Conservation (phyloP, 2,113 vertebrate species). For the Strigops habroptila region DNA sequence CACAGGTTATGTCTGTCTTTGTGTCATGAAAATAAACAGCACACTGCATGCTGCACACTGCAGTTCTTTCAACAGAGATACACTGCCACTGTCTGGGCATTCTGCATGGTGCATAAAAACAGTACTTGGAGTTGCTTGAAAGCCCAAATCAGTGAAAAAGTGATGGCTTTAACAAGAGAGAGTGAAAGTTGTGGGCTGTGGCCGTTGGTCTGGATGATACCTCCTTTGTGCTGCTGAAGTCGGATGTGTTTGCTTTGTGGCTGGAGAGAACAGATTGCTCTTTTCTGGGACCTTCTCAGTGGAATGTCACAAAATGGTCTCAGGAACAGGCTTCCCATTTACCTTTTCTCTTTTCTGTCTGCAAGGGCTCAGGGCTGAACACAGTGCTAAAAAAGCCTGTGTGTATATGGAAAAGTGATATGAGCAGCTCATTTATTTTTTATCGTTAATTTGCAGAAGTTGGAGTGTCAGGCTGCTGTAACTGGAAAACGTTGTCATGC, state of each 20-base stretch:
- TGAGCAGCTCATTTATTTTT: neutral
- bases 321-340: rapidly evolving
- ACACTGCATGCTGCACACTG: rapidly evolving
- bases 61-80: neutral
- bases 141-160: neutral
- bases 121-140: neutral
- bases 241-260: neutral
- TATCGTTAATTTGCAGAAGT: neutral
- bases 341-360: neutral
- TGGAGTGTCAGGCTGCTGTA: neutral
- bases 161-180: neutral
- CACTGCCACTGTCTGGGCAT: neutral
- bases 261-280: neutral
- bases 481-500: neutral
- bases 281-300: neutral
- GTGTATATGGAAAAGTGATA: neutral
- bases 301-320: neutral
- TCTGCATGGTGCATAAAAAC: neutral
- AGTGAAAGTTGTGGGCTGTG: neutral
- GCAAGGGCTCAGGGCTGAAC: neutral
- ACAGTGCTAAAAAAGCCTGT: neutral
- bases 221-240: neutral
- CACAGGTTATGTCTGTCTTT: neutral
- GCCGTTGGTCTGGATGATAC: neutral
- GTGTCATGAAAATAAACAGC: neutral